Base-by-base conservation (phyloP, 1,140 invertebrate genomes). In the Melitaea cinxia region DNA sequence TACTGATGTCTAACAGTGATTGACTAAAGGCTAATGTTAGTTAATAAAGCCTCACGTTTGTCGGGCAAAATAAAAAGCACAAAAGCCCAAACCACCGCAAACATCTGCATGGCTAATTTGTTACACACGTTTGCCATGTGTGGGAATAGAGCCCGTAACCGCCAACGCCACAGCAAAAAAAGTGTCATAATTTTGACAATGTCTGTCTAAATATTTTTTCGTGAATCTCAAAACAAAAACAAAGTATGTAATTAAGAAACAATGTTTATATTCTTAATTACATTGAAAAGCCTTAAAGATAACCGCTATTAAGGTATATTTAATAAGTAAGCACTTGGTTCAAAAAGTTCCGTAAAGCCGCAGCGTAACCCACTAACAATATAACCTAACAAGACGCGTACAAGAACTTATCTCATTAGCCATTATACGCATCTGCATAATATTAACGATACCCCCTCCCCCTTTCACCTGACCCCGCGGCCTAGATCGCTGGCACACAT, bases 401-500 rank as follows among this genome's bases (percentile, higher is more conserved):
- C 37, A 7, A 37, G 19, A 52, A 57, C 42, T 65, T 53, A 53
- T 62, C 59, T 62, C 59, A 62, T 45, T 62, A 53, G 45, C 26
- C 45, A 58, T 57, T 57, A 56, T 57, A 58, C 33, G 26, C 67
- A 64, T 69, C 66, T 63, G 59, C 60, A 68, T 64, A 62, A 62
- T 53, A 62, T 53, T 42, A 54, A 53, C 30, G 15, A 39, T 39
- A 50, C 70, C 64, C 58, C 35, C 47, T 33, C 59, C 68, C 65
- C 55, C 63, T 63, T 67, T 64, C 72, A 71, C 68, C 68, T 79
- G 50, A 65, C 63, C 67, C 71, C 67, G 64, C 67, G 63, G 12
- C 60, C 78, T 60, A 80, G 77, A 73, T 86, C 65, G 65, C 64
- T 70, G 82, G 57, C 80, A 80, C 67, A 85, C 70, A 85, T 85